phyloP scores from a whole-genome alignment of 2,113 vertebrate species.

The Amphilophus citrinellus region DNA sequence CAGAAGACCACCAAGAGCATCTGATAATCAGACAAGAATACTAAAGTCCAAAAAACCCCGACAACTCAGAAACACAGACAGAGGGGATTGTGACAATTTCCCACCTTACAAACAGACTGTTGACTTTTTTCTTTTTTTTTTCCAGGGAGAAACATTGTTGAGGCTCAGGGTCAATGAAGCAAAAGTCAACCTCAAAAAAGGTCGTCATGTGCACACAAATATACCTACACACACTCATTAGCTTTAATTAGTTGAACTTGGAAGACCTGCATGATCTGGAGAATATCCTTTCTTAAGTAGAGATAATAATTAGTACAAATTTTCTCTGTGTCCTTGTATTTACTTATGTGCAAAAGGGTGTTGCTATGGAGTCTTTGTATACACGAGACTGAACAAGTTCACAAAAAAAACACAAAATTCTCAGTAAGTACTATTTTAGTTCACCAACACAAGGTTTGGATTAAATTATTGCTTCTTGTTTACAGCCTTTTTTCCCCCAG shows the following conservation, averaged over 20 bases:
- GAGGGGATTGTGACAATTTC: neutral
- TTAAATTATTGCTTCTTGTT: rapidly evolving
- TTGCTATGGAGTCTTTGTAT: neutral
- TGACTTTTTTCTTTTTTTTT: neutral
- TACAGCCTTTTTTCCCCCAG: neutral
- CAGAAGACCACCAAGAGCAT: no score
- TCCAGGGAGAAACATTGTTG: neutral
- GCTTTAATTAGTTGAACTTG: conserved; percentile 28
- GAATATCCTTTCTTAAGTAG: neutral
- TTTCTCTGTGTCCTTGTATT: neutral
- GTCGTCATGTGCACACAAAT: neutral
- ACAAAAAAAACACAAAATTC: neutral
- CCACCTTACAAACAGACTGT: neutral
- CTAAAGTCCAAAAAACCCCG: no score
- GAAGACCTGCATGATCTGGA: neutral
- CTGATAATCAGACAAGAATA: no score
- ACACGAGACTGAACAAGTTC: neutral
- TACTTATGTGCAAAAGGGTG: neutral
- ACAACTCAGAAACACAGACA: no score
- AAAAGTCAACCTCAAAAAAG: no score
- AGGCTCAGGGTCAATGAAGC: neutral
- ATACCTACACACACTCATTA: neutral
- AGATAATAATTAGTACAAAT: conserved; percentile 11
- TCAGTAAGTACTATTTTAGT: neutral
- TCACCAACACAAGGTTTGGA: neutral